phyloP scores from a whole-genome alignment of 2,113 vertebrate species.

The Mirza zaza region DNA sequence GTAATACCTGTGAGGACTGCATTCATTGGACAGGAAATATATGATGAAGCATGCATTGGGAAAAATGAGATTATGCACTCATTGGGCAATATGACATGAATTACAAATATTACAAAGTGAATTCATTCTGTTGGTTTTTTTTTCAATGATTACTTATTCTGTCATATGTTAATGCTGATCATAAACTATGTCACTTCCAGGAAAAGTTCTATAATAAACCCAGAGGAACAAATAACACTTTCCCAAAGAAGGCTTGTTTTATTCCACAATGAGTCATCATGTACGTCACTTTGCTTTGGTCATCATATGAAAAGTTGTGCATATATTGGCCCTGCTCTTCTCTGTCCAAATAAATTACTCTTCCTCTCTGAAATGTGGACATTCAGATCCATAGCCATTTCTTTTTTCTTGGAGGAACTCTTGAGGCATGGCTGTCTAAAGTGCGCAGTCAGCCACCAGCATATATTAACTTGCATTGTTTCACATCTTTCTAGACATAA shows the following conservation, averaged over 20 bases:
- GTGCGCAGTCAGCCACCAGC: not conserved
- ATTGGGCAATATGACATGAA: not conserved
- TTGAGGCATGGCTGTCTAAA: not conserved
- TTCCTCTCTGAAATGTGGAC: not conserved
- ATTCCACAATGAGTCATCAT: not conserved
- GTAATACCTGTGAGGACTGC: not conserved
- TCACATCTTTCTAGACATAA: not conserved
- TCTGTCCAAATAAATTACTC: not conserved
- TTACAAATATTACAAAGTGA: slow-evolving; percentile 5
- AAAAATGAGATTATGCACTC: not conserved
- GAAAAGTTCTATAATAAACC: slow-evolving; percentile 38
- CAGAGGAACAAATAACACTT: slow-evolving; percentile 57
- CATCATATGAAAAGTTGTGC: not conserved
- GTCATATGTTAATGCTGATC: slow-evolving; percentile 42
- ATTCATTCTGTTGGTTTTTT: slow-evolving; percentile 38
- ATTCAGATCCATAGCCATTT: not conserved
- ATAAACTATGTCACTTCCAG: slow-evolving; percentile 60
- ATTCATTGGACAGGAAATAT: not conserved
- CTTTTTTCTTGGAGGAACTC: not conserved
- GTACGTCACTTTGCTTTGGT: not conserved
- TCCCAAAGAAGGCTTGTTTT: slow-evolving; percentile 4
- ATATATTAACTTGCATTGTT: not conserved
- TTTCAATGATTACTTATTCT: slow-evolving; percentile 52
- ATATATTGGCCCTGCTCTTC: not conserved
- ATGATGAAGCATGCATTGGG: not conserved